A percentile compares a stretch with the other conserved stretches of the same genome.
Conservation (phyloP, 1,140 invertebrate species). For the Drosophila lacteicornis region DNA sequence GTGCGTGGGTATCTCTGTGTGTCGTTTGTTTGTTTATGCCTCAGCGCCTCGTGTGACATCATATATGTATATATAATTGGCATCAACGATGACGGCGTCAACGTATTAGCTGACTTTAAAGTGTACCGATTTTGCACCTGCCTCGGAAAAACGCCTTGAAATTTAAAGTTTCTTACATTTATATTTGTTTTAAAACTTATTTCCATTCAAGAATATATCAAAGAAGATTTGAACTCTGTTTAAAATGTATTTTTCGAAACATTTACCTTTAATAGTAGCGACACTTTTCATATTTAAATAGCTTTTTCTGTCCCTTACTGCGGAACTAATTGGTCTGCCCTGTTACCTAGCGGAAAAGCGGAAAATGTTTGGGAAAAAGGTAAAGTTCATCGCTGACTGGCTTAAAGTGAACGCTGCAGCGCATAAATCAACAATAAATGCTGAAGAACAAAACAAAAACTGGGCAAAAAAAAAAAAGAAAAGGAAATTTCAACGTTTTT, state of each 20-base stretch:
- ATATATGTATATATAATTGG: conserved; percentile 50
- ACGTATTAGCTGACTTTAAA: conserved; percentile 24
- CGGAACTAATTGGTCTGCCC: conserved; percentile 30
- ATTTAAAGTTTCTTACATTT: background rate
- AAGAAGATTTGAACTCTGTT: no score
- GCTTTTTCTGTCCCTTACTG: background rate
- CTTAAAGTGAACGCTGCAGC: conserved; percentile 34
- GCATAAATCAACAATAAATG: conserved; percentile 64
- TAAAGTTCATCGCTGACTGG: conserved; percentile 28
- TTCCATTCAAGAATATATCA: no score
- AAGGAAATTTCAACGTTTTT: conserved; percentile 34
- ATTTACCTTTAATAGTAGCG: no score
- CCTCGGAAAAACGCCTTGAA: conserved; percentile 12
- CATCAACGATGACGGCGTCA: conserved; percentile 43
- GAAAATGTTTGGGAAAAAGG: conserved; percentile 18
- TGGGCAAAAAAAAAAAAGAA: background rate
- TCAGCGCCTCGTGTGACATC: conserved; percentile 62
- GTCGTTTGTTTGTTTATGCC: conserved; percentile 59
- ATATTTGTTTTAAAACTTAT: no score
- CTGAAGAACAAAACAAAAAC: conserved; percentile 37
- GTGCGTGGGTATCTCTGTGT: conserved; percentile 10
- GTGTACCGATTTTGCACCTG: background rate
- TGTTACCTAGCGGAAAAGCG: conserved; percentile 4
- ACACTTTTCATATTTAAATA: conserved; percentile 1
- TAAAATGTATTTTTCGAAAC: no score